phyloP scores from a whole-genome alignment of 2,888 invertebrate genomes.

The Pandemis cinnamomeana region DNA sequence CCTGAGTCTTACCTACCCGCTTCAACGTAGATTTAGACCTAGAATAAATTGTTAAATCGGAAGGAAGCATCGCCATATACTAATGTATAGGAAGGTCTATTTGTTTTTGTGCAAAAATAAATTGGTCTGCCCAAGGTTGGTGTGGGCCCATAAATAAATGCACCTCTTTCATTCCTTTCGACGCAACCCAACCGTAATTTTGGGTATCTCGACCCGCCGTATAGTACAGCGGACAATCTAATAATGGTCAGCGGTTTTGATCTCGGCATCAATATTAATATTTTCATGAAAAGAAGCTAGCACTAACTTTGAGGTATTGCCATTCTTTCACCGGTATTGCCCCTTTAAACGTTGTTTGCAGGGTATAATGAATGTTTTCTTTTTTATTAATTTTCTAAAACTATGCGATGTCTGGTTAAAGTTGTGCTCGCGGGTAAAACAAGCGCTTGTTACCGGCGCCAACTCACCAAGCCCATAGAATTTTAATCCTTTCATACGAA shows the following conservation, averaged over 20 bases:
- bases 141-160: constrained; percentile 26
- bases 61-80: background rate
- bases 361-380: background rate
- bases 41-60: background rate
- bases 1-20: background rate
- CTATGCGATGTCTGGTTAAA: background rate
- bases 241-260: constrained; percentile 29
- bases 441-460: too few species aligned
- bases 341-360: background rate
- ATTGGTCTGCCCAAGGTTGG: constrained; percentile 19
- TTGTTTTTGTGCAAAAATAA: constrained; percentile 26
- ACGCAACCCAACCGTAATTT: constrained; percentile 29
- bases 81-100: background rate
- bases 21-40: background rate
- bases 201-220: constrained; percentile 11
- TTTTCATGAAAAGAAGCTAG: constrained; percentile 20
- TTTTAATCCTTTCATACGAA: background rate
- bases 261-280: constrained; percentile 13
- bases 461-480: background rate
- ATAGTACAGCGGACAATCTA: constrained; percentile 9
- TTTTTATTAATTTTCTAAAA: background rate
- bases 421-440: background rate
- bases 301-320: background rate
- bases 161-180: constrained; percentile 31
- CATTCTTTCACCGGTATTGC: too few species aligned